Percentiles rank a stretch among this genome's conserved stretches.
phyloP scores from a whole-genome alignment of 2,888 invertebrate species.

The Pinctada fucata region DNA sequence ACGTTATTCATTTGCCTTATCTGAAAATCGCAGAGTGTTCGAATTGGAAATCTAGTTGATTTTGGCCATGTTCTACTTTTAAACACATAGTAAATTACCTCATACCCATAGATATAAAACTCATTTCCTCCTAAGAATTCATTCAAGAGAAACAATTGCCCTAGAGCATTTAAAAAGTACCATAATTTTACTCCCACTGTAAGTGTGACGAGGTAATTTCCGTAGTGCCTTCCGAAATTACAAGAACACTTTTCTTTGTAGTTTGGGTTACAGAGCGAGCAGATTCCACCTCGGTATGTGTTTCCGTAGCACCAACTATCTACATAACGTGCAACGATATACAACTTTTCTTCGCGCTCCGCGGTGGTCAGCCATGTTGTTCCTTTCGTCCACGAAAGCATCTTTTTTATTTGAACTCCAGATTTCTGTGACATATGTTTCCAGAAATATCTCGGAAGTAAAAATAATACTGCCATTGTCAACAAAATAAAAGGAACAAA shows the following conservation, averaged over 20 bases:
- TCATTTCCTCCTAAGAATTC: constrained; percentile 27
- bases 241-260: constrained; percentile 7
- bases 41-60: constrained; percentile 20
- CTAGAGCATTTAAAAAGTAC: constrained; percentile 17
- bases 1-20: constrained; percentile 21
- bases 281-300: constrained; percentile 18
- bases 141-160: constrained; percentile 26
- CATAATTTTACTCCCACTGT: constrained; percentile 14
- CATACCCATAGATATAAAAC: constrained; percentile 28
- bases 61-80: constrained; percentile 3
- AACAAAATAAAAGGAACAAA: constrained; percentile 60
- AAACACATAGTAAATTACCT: constrained; percentile 9
- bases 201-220: constrained; percentile 22
- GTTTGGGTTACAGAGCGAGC: constrained; percentile 10
- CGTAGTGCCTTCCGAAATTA: constrained; percentile 20
- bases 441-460: constrained; percentile 62
- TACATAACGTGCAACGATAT: constrained; percentile 8
- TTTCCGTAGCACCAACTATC: constrained; percentile 17
- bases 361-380: background rate
- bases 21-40: constrained; percentile 30
- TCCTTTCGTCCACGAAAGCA: constrained; percentile 41
- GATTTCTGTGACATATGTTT: constrained; percentile 33
- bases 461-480: constrained; percentile 59
- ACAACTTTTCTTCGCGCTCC: background rate
- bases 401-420: constrained; percentile 33